phyloP scores from a whole-genome alignment of 2,113 vertebrate genomes.

The Brienomyrus longianalis region DNA sequence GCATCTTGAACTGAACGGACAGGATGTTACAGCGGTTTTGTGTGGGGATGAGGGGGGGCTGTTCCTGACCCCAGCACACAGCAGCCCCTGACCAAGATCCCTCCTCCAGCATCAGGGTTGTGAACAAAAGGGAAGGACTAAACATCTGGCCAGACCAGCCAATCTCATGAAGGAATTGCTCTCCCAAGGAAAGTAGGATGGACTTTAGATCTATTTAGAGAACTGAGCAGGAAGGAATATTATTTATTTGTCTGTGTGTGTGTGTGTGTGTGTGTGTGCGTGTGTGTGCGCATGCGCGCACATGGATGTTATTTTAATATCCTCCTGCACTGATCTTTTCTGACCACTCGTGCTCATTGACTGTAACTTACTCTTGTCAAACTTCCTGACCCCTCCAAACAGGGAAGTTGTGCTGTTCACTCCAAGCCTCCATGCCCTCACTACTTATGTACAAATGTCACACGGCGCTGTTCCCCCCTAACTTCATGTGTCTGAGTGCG shows the following conservation, averaged over 20 bases:
- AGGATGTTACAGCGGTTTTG: background rate
- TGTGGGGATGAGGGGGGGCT: background rate
- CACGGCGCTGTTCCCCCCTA: constrained; percentile 59
- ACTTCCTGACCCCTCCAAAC: constrained; percentile 27
- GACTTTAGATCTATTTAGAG: background rate
- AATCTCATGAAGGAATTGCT: background rate
- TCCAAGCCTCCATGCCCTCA: constrained; percentile 58
- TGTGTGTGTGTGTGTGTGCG: constrained; percentile 31
- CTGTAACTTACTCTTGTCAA: constrained; percentile 48
- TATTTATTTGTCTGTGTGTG: constrained; percentile 52
- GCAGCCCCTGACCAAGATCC: background rate
- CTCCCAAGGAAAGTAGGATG: background rate
- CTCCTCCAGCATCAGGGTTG: background rate
- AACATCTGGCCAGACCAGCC: background rate
- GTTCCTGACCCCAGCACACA: background rate
- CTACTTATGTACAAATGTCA: constrained; percentile 71
- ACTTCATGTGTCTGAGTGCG: constrained; percentile 47
- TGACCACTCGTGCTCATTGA: constrained; percentile 43
- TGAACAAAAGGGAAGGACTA: background rate
- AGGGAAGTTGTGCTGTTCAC: constrained; percentile 17
- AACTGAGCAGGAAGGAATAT: constrained; percentile 1
- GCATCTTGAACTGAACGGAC: constrained; percentile 35
- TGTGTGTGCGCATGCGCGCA: no score
- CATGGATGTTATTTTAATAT: constrained; percentile 47
- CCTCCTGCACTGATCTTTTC: constrained; percentile 29